These are phyloP conservation scores for Hermetia illucens DNA, from an alignment of 1,140 invertebrate species.

Conservation along the genomic window DNA sequence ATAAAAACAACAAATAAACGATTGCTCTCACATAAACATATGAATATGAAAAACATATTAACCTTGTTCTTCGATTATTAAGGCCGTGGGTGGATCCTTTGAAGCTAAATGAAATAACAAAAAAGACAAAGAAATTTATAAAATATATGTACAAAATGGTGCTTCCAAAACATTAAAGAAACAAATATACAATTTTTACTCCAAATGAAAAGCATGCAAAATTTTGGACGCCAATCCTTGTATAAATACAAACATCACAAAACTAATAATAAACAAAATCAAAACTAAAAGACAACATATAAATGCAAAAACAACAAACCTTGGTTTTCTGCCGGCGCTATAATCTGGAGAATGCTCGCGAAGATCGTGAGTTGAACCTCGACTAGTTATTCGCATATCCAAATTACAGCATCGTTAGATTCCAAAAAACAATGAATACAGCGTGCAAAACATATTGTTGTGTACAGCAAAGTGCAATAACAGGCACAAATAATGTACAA, in stretches of 20 bases:
- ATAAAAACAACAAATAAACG: slow-evolving; percentile 15
- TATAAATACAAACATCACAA: slow-evolving; percentile 9
- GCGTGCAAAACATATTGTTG: neutral
- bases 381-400: slow-evolving; percentile 25
- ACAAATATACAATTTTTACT: neutral
- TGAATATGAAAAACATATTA: slow-evolving; percentile 11
- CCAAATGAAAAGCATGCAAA: neutral
- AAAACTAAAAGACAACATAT: slow-evolving; percentile 20
- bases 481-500: slow-evolving; percentile 4
- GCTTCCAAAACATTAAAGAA: neutral
- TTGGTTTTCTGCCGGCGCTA: slow-evolving; percentile 46
- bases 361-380: slow-evolving; percentile 51
- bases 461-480: slow-evolving; percentile 4
- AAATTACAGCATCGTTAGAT: neutral
- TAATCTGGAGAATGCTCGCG: slow-evolving; percentile 48
- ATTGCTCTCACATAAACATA: slow-evolving; percentile 12
- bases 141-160: neutral
- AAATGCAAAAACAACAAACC: slow-evolving; percentile 33
- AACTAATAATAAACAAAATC: slow-evolving; percentile 15
- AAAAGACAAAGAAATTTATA: slow-evolving; percentile 3
- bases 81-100: slow-evolving; percentile 38
- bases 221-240: neutral
- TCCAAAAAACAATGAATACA: no score
- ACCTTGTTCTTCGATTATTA: slow-evolving; percentile 28
- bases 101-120: slow-evolving; percentile 32